Evolutionary conservation across 2,797 vertebrate species (phyloP).

Genomic region (Cynopterus sphinx): DNA sequence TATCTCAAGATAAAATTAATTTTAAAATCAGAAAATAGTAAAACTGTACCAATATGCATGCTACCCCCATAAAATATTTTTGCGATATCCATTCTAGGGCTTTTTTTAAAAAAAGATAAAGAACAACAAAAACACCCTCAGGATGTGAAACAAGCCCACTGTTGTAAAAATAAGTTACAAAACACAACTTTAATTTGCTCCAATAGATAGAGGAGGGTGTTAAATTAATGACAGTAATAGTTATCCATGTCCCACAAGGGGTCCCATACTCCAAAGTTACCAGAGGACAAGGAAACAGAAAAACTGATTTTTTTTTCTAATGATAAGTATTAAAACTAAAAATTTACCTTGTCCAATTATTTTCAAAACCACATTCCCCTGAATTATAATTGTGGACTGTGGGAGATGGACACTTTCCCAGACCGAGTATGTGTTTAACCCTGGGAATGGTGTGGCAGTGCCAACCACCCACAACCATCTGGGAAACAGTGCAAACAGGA

Average conservation of each 20-base stretch:
- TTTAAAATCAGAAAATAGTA: not conserved
- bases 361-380: constrained; percentile 51
- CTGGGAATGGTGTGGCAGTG: not conserved
- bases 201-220: not conserved
- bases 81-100: not conserved
- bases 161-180: not conserved
- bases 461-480: not conserved
- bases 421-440: constrained; percentile 20
- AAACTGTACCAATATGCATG: not conserved
- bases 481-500: not conserved
- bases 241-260: not conserved
- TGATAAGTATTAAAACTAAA: constrained; percentile 29
- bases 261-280: not conserved
- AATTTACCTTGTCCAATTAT: constrained; percentile 8
- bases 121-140: not conserved
- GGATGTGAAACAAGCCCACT: not conserved
- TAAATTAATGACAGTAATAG: not conserved
- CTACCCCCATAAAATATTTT: not conserved
- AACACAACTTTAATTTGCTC: not conserved
- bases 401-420: constrained; percentile 51
- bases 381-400: constrained; percentile 7
- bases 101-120: not conserved
- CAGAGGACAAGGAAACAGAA: not conserved
- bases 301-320: not conserved
- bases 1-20: not conserved